Conservation (phyloP, 2,888 invertebrate species). For the Xestia c-nigrum region DNA sequence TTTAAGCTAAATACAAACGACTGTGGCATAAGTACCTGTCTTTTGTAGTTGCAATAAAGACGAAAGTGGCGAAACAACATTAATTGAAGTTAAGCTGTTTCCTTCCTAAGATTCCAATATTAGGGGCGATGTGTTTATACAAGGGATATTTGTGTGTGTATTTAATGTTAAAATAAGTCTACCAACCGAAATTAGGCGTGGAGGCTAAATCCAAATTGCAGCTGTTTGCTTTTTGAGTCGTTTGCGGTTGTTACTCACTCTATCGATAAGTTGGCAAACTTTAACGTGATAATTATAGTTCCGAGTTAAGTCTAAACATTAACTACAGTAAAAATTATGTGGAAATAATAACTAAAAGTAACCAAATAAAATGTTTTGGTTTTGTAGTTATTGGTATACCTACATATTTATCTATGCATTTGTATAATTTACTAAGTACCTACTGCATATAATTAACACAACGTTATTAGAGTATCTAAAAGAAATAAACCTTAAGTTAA, state of each 20-base stretch:
- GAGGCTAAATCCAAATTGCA: slow-evolving; percentile 88
- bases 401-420: background rate
- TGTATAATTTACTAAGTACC: background rate
- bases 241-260: slow-evolving; percentile 61
- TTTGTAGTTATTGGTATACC: background rate
- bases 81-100: slow-evolving; percentile 76
- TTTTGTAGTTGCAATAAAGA: slow-evolving; percentile 69
- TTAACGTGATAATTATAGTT: slow-evolving; percentile 2
- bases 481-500: slow-evolving; percentile 4
- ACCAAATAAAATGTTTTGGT: background rate
- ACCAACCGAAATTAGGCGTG: slow-evolving; percentile 89
- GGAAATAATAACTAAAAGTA: background rate
- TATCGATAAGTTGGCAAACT: slow-evolving; percentile 47
- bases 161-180: slow-evolving; percentile 90
- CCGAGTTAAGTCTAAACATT: background rate
- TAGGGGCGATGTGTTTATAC: slow-evolving; percentile 89
- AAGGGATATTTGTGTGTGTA: slow-evolving; percentile 88
- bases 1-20: slow-evolving; percentile 74
- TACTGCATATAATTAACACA: background rate
- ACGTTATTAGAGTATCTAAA: background rate
- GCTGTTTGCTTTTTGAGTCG: slow-evolving; percentile 81
- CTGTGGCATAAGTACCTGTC: slow-evolving; percentile 56
- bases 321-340: background rate
- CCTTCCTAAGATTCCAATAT: slow-evolving; percentile 78
- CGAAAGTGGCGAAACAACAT: slow-evolving; percentile 66